phyloP scores from a whole-genome alignment of 92 coral and sea anemone genomes.

The Parazoanthus swiftii region DNA sequence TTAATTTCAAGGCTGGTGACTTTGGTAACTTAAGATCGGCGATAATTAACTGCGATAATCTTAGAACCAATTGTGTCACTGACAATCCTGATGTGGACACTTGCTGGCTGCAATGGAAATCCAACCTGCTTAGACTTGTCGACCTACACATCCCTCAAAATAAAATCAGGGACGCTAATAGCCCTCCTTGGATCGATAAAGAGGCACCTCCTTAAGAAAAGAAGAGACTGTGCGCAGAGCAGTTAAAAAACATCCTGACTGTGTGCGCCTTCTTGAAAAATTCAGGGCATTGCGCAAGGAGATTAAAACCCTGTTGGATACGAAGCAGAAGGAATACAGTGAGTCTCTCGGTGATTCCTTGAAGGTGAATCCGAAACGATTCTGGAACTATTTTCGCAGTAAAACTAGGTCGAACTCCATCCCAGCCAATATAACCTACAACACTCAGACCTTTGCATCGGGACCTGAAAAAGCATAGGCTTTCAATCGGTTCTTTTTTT shows the following conservation, averaged over 20 bases:
- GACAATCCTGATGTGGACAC: constrained; percentile 13
- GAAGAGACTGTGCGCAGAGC: constrained; percentile 48
- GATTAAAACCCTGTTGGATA: neutral
- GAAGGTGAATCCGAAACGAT: constrained; percentile 43
- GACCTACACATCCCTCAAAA: constrained; percentile 30
- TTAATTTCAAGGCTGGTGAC: neutral
- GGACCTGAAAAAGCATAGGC: constrained; percentile 31
- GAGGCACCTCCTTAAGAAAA: constrained; percentile 59
- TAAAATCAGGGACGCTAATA: constrained; percentile 35
- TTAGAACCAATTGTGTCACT: neutral
- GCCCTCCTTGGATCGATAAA: constrained; percentile 46
- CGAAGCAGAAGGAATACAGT: constrained; percentile 40
- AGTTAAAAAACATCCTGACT: constrained; percentile 38
- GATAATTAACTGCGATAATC: neutral
- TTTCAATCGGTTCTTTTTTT: too few relatives aligned
- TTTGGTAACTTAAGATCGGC: neutral
- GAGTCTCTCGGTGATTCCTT: constrained; percentile 46
- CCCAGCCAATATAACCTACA: constrained; percentile 27
- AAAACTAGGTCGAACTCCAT: neutral
- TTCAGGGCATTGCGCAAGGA: too few relatives aligned
- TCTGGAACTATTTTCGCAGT: constrained; percentile 42
- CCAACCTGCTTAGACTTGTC: constrained; percentile 27
- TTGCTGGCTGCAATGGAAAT: constrained; percentile 40
- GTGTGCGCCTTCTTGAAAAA: neutral
- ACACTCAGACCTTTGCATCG: constrained; percentile 13